Evolutionary conservation across 1,140 invertebrate genomes (phyloP).

Genomic region (Drosophila orosa): DNA sequence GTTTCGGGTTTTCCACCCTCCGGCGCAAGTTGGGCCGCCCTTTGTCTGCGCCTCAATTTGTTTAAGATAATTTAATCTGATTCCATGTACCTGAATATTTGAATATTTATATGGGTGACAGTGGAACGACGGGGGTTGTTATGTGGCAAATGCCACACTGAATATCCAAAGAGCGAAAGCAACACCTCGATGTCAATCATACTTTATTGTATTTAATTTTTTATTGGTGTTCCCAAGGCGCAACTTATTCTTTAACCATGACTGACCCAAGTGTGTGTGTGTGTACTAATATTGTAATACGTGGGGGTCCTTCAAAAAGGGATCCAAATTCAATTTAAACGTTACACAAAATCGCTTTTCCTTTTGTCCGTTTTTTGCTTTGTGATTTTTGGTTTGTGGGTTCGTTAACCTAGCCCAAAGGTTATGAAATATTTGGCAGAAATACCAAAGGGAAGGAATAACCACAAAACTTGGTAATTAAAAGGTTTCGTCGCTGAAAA

Average conservation of each 20-base stretch:
- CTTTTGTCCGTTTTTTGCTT: slow-evolving; percentile 8
- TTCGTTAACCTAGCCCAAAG: slow-evolving; percentile 63
- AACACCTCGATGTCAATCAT: slow-evolving; percentile 47
- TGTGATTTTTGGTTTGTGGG: neutral
- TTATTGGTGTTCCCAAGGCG: slow-evolving; percentile 25
- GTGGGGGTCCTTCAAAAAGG: slow-evolving; percentile 41
- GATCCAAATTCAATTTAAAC: slow-evolving; percentile 78
- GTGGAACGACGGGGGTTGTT: slow-evolving; percentile 39
- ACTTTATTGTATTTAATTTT: slow-evolving; percentile 26
- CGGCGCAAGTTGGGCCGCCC: slow-evolving; percentile 29
- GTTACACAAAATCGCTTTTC: slow-evolving; percentile 65
- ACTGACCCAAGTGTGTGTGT: slow-evolving; percentile 25
- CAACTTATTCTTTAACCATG: slow-evolving; percentile 15
- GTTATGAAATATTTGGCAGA: slow-evolving; percentile 38
- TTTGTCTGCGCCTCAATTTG: slow-evolving; percentile 72
- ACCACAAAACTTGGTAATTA: slow-evolving; percentile 65
- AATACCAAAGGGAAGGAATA: slow-evolving; percentile 37
- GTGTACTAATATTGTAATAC: slow-evolving; percentile 3
- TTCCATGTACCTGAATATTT: slow-evolving; percentile 81
- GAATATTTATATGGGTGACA: slow-evolving; percentile 69
- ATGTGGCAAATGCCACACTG: slow-evolving; percentile 4
- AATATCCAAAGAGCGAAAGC: slow-evolving; percentile 10
- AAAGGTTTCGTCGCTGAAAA: slow-evolving; percentile 69
- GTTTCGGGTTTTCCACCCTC: slow-evolving; percentile 33
- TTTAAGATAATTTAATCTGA: slow-evolving; percentile 80